Conservation (phyloP, 53 echinoderm and acorn worm species). For the Henricia sp. region DNA sequence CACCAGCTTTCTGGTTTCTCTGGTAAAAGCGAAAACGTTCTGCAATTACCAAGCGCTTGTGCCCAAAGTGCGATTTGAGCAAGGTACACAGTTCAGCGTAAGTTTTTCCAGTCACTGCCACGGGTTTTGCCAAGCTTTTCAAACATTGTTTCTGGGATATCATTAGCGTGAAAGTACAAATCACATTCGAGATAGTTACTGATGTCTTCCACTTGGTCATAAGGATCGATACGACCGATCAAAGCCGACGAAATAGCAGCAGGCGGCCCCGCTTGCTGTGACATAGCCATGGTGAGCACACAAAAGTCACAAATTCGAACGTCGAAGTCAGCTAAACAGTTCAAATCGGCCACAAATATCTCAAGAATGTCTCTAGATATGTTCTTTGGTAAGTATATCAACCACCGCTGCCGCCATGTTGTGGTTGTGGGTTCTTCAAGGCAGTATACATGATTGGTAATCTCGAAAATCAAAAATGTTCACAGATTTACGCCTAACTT, state of each 20-base stretch:
- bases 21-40: conserved; percentile 43
- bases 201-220: conserved; percentile 27
- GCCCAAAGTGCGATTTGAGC: conserved; percentile 16
- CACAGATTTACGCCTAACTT: too few species aligned
- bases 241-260: not conserved
- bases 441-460: too few species aligned
- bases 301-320: conserved; percentile 1
- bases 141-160: not conserved
- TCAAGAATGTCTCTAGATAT: not conserved
- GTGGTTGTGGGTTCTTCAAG: conserved; percentile 2
- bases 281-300: not conserved
- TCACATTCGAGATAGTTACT: not conserved
- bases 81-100: conserved; percentile 13
- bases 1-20: conserved; percentile 10
- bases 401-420: conserved; percentile 37
- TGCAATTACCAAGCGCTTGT: conserved; percentile 22
- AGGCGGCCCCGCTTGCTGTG: too few species aligned
- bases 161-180: not conserved
- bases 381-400: not conserved
- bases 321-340: not conserved
- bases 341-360: not conserved
- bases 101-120: not conserved
- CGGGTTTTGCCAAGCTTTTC: not conserved
- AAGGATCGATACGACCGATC: not conserved
- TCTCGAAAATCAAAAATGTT: too few species aligned